Percentiles rank a stretch among this genome's conserved stretches.
Conservation (phyloP, 2,113 vertebrate species). For the Pitta sordida region DNA sequence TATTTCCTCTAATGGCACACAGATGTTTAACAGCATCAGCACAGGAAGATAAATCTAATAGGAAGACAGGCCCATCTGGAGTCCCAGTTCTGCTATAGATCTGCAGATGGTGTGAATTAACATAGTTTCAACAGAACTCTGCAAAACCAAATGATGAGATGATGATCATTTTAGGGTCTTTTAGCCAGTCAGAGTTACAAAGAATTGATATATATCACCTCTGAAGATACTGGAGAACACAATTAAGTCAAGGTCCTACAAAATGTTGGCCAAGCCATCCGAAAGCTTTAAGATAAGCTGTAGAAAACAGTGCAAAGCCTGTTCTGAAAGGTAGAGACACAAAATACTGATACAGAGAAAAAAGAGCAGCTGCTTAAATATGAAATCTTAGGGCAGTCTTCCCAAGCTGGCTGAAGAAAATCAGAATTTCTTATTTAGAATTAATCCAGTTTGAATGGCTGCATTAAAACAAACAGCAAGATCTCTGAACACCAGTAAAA, state of each 20-base stretch:
- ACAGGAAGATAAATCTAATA: neutral
- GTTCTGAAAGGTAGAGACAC: neutral
- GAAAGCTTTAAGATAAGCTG: neutral
- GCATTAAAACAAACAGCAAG: neutral
- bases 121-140: neutral
- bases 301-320: neutral
- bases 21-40: neutral
- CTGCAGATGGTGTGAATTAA: neutral
- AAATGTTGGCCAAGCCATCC: neutral
- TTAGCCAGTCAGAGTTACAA: neutral
- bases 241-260: neutral
- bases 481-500: neutral
- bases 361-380: neutral
- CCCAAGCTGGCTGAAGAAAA: neutral
- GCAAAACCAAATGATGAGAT: neutral
- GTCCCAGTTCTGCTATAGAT: neutral
- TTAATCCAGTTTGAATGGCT: neutral
- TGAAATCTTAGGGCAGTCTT: neutral
- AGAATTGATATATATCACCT: neutral
- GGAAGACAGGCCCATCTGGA: neutral
- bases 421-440: neutral
- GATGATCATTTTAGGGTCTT: neutral
- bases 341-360: neutral
- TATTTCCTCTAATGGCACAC: neutral
- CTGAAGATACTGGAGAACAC: neutral